phyloP scores from a whole-genome alignment of 2,113 vertebrate species.

The Anhinga anhinga region DNA sequence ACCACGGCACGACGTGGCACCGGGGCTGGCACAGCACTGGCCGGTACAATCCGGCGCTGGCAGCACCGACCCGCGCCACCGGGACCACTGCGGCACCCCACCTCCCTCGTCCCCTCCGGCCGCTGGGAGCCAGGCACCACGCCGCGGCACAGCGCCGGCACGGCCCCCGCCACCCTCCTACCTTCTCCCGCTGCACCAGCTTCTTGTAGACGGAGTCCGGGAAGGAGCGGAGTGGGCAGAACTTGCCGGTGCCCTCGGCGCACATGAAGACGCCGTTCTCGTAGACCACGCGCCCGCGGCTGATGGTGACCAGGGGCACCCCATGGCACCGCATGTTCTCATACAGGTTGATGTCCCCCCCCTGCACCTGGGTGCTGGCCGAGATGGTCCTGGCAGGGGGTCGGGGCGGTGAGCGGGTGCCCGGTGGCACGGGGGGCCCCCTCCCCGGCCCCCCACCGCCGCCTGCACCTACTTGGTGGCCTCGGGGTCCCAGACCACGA shows the following conservation, averaged over 20 bases:
- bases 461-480: constrained; percentile 83
- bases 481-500: constrained; percentile 97
- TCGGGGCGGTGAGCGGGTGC: accelerated
- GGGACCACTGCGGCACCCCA: not conserved
- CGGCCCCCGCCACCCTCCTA: not conserved
- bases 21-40: too few relatives aligned
- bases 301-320: constrained; percentile 93
- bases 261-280: constrained; percentile 96
- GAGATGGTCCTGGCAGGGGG: constrained; percentile 83
- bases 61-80: not conserved
- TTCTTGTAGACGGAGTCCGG: constrained; percentile 97
- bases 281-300: constrained; percentile 91
- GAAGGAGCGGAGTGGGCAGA: constrained; percentile 92
- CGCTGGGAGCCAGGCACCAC: not conserved
- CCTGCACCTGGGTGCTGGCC: constrained; percentile 90
- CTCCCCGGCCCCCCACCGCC: accelerated
- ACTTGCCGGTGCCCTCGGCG: constrained; percentile 91
- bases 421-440: accelerated
- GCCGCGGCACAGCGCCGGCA: not conserved
- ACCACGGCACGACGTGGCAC: too few relatives aligned
- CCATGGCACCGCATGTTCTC: constrained; percentile 94
- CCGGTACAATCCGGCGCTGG: too few relatives aligned
- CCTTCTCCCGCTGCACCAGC: constrained; percentile 97
- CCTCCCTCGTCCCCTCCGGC: not conserved
- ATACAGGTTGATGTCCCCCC: constrained; percentile 91